Evolutionary conservation across 92 coral and sea anemone species (phyloP).

Genomic region (Ricordea florida): DNA sequence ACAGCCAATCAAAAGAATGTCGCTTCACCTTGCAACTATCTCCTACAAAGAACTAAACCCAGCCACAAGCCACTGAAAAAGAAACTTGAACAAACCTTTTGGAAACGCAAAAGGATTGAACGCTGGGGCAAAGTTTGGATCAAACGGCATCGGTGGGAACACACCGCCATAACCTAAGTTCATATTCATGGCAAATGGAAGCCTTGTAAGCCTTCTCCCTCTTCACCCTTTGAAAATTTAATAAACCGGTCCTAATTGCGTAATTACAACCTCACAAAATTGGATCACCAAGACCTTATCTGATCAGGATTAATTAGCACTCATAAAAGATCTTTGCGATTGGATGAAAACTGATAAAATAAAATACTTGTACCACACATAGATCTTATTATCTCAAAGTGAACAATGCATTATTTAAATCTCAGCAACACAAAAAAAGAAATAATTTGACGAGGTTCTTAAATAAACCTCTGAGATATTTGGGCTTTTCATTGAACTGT

Average conservation of each 20-base stretch:
- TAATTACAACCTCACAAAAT: constrained; percentile 54
- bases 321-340: constrained; percentile 7
- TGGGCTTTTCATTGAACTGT: not conserved
- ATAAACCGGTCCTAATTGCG: constrained; percentile 70
- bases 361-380: not conserved
- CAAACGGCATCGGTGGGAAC: constrained; percentile 67
- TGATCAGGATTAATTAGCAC: constrained; percentile 50
- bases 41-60: constrained; percentile 11
- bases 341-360: constrained; percentile 20
- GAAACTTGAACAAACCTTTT: constrained; percentile 70
- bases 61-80: constrained; percentile 48
- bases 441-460: constrained; percentile 8
- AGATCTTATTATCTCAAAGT: constrained; percentile 34
- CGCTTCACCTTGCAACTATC: constrained; percentile 49
- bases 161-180: constrained; percentile 74
- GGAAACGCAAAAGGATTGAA: constrained; percentile 65
- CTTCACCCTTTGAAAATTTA: constrained; percentile 51
- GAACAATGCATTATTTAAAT: constrained; percentile 24
- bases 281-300: constrained; percentile 65
- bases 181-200: constrained; percentile 57
- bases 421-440: not conserved
- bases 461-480: not conserved
- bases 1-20: constrained; percentile 65
- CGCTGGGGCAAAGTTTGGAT: constrained; percentile 60
- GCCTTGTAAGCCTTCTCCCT: constrained; percentile 13